Base-by-base conservation (phyloP, 37 sponge, comb jelly and placozoan genomes). In the Haliclona indistincta region DNA sequence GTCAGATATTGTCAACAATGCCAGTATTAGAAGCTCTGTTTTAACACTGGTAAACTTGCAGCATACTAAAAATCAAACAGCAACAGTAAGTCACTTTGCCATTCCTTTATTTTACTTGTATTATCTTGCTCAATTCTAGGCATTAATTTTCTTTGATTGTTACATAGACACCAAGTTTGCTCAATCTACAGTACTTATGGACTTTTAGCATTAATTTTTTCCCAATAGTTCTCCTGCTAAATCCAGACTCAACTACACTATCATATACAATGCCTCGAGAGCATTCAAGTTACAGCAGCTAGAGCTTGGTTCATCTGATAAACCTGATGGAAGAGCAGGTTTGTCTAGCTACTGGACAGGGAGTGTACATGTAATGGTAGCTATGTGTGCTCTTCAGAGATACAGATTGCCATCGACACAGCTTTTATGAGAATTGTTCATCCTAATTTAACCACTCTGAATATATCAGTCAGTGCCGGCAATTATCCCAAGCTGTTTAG, bases 311-410 rank as follows among this genome's bases (percentile, higher is more conserved):
- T 86, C 83, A 30, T 82, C 78, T 20, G 70, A 82, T 60, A 86
- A 91, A 53, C 92, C 92, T 43, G 92, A 91, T 70, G 92, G 92
- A 0, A 52, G 92, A 28, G 67, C 47, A 56, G 92, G 92, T 91
- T 2, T 53, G 77, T 78, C n/a, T 34, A 35, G n/a, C n/a, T n/a
- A n/a, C n/a, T 6, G 2, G 44, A 23, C 19, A 23, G 19, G 69
- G 2, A 22, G 4, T 29, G 30, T 4, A 40, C 0, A 61, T 41
- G 40, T 1, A 34, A 6, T 23, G 7, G 32, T 29, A 34, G 6
- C 74, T 19, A 22, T 39, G 7, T 67, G 23, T 68, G 38, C 19
- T 51, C 8, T 70, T 2, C 62, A 90, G 92, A 91, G 43, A 67
- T 91, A 28, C 86, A 86, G 3, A 25, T 70, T 17, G 32, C 73